Conservation (phyloP, 1,140 invertebrate species). For the Apis laboriosa region DNA sequence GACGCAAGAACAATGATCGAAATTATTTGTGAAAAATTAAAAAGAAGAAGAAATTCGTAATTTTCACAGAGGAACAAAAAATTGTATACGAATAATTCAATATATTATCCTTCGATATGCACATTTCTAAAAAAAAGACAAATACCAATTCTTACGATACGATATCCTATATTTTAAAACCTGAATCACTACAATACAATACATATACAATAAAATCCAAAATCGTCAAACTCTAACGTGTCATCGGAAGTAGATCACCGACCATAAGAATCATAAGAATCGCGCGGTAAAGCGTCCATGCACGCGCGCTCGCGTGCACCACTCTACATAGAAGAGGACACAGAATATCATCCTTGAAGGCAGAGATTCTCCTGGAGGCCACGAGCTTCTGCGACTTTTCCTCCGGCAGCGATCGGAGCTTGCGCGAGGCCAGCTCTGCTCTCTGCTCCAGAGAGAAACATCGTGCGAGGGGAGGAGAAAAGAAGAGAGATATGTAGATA, state of each 20-base stretch:
- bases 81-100: background rate
- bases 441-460: conserved; percentile 13
- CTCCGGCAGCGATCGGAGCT: conserved; percentile 57
- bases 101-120: too few species aligned
- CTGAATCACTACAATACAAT: too few species aligned
- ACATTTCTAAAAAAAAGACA: too few species aligned
- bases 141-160: too few species aligned
- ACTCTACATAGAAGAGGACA: background rate
- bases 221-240: too few species aligned
- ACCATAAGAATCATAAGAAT: background rate
- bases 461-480: background rate
- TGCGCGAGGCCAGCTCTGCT: conserved; percentile 50
- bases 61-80: background rate
- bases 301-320: background rate
- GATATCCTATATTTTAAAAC: too few species aligned
- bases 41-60: background rate
- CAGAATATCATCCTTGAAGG: background rate
- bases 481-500: background rate
- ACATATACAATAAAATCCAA: too few species aligned
- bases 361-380: conserved; percentile 46
- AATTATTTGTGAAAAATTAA: background rate
- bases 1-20: background rate
- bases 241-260: background rate
- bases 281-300: background rate
- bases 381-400: conserved; percentile 61